Percentiles rank a stretch among this genome's conserved stretches.
Evolutionary conservation across 2,113 vertebrate genomes (phyloP).

Genomic region (Pachycephala philippinensis): DNA sequence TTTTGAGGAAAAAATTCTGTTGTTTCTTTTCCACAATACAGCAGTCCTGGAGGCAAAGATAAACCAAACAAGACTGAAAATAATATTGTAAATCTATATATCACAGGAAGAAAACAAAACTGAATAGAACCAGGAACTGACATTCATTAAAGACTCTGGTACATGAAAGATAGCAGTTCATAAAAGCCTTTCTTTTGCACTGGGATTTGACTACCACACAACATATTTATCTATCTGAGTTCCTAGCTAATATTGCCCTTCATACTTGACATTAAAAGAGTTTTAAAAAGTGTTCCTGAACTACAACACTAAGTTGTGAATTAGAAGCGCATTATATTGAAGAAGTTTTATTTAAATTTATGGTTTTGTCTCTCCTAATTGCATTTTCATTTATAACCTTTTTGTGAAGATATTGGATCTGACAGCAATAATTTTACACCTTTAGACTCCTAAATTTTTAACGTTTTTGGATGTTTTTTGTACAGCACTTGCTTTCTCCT

Average conservation of each 20-base stretch:
- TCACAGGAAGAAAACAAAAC: not conserved
- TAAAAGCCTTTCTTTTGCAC: not conserved
- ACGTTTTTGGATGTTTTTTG: not conserved
- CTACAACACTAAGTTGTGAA: not conserved
- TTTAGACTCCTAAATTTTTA: not conserved
- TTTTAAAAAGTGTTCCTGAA: not conserved
- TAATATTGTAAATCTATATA: not conserved
- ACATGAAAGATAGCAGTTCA: not conserved
- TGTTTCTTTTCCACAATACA: not conserved
- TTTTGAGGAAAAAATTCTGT: not conserved
- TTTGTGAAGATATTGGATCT: not conserved
- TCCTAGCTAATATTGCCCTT: not conserved
- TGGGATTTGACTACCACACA: not conserved
- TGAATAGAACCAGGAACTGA: not conserved
- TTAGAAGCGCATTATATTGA: not conserved
- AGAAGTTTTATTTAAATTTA: not conserved
- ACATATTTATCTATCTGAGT: not conserved
- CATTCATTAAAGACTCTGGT: not conserved
- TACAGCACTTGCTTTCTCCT: not conserved
- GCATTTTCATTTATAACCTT: not conserved
- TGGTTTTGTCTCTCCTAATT: not conserved
- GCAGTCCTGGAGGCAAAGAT: not conserved
- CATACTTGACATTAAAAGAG: not conserved
- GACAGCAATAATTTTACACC: not conserved
- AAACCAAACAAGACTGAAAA: not conserved